Evolutionary conservation across 2,888 invertebrate species (phyloP).

Genomic region (Pomacea canaliculata): DNA sequence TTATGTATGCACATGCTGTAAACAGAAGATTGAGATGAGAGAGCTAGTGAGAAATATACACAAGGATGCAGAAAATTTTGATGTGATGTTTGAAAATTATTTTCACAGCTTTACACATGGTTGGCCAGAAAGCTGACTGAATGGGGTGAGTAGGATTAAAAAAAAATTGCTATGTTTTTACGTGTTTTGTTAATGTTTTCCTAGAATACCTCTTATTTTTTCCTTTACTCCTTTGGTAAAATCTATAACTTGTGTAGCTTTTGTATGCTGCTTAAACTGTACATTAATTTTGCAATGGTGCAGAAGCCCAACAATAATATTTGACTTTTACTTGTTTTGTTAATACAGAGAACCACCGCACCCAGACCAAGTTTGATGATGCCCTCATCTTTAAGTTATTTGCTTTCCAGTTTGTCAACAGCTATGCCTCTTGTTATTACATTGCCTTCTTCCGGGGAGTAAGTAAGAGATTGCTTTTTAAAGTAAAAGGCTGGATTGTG

Average conservation of each 20-base stretch:
- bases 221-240: too few relatives aligned
- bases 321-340: background rate
- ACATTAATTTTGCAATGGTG: background rate
- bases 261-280: too few relatives aligned
- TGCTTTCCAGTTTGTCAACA: slow-evolving; percentile 73
- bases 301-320: background rate
- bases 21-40: too few relatives aligned
- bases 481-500: too few relatives aligned
- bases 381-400: slow-evolving; percentile 71
- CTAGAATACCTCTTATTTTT: too few relatives aligned
- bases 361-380: slow-evolving; percentile 34
- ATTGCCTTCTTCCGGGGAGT: slow-evolving; percentile 72
- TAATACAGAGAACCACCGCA: slow-evolving; percentile 41
- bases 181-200: too few relatives aligned
- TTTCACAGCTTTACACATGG: slow-evolving; percentile 58
- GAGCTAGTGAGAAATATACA: too few relatives aligned
- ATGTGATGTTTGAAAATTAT: background rate
- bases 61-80: too few relatives aligned
- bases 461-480: slow-evolving; percentile 29
- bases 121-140: slow-evolving; percentile 69
- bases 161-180: background rate
- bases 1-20: too few relatives aligned
- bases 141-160: slow-evolving; percentile 63
- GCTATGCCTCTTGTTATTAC: slow-evolving; percentile 72
- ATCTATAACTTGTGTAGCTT: too few relatives aligned